phyloP scores from a whole-genome alignment of 2,113 vertebrate species.

The Axis porcinus region DNA sequence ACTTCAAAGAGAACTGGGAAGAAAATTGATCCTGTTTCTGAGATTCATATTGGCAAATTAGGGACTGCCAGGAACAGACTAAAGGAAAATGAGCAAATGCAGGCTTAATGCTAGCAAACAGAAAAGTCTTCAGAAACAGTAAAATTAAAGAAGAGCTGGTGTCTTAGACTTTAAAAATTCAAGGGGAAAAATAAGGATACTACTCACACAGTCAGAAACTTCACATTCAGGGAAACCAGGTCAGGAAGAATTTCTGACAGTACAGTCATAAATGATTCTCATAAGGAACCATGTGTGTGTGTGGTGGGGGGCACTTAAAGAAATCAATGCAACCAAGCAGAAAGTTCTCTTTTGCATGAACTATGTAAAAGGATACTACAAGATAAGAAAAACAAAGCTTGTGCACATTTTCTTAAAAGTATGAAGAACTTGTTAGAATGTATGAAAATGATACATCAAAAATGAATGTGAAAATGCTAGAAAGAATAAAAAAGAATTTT shows the following conservation, averaged over 20 bases:
- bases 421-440: background rate
- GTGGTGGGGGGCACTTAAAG: background rate
- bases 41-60: background rate
- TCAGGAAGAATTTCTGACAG: background rate
- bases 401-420: background rate
- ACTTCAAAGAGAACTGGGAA: background rate
- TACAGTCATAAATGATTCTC: background rate
- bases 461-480: background rate
- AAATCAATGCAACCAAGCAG: background rate
- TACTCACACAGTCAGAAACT: background rate
- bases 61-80: background rate
- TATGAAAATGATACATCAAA: background rate
- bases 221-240: background rate
- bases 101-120: background rate
- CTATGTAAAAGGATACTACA: background rate
- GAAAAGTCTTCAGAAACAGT: background rate
- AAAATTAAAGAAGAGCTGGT: background rate
- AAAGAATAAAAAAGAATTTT: background rate
- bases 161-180: background rate
- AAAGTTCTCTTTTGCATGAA: background rate
- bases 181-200: background rate
- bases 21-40: background rate
- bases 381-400: background rate
- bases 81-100: background rate
- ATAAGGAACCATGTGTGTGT: background rate